These are phyloP conservation scores for Sciaenops ocellatus DNA, from an alignment of 2,797 vertebrate species.

Conservation along the genomic window DNA sequence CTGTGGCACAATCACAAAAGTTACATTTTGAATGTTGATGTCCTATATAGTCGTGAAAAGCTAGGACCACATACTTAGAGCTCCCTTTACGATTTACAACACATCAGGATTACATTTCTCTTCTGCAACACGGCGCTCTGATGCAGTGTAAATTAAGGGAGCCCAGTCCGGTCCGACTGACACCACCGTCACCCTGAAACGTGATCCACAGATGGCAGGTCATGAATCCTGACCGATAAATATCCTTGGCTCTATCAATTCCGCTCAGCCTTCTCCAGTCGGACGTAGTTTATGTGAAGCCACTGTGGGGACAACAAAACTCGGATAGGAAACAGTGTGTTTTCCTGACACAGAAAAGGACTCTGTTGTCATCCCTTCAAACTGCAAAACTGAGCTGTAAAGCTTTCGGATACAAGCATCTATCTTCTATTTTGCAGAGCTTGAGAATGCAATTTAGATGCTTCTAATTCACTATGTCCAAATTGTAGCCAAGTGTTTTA, in stretches of 20 bases:
- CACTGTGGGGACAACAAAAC: slow-evolving; percentile 58
- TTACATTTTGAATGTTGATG: neutral
- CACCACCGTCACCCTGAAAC: slow-evolving; percentile 69
- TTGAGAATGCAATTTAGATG: slow-evolving; percentile 39
- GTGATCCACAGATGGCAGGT: slow-evolving; percentile 67
- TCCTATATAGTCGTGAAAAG: neutral
- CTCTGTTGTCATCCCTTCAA: slow-evolving; percentile 49
- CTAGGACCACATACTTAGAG: slow-evolving; percentile 22
- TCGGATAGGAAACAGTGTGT: slow-evolving; percentile 45
- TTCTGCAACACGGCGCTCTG: slow-evolving; percentile 19
- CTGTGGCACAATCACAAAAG: neutral
- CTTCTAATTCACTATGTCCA: slow-evolving; percentile 51
- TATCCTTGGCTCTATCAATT: slow-evolving; percentile 64
- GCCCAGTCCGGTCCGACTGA: slow-evolving; percentile 29
- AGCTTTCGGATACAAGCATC: slow-evolving; percentile 47
- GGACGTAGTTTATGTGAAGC: slow-evolving; percentile 68
- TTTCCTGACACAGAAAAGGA: slow-evolving; percentile 37
- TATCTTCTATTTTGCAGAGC: slow-evolving; percentile 19
- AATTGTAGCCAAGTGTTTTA: slow-evolving; percentile 50
- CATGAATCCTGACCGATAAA: slow-evolving; percentile 76
- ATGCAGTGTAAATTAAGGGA: slow-evolving; percentile 64
- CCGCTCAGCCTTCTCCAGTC: slow-evolving; percentile 59
- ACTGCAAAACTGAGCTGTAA: slow-evolving; percentile 57
- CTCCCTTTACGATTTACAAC: slow-evolving; percentile 52
- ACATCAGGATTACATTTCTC: slow-evolving; percentile 61